These are phyloP conservation scores for Daboia siamensis DNA, from an alignment of 2,113 vertebrate genomes.

Conservation along the genomic window DNA sequence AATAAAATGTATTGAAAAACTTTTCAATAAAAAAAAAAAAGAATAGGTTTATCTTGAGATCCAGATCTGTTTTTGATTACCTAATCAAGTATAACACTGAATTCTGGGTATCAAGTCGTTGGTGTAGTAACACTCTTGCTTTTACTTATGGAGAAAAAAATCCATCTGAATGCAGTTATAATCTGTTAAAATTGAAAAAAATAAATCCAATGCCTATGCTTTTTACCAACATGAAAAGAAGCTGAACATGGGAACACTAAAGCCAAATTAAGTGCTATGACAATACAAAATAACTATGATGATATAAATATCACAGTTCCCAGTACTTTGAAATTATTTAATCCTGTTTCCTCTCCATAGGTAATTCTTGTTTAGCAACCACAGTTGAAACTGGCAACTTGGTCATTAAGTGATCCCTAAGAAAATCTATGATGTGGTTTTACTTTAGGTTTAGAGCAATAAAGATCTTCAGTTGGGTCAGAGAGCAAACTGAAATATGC, in stretches of 20 bases:
- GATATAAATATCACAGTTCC: neutral
- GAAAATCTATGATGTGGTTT: too few species aligned
- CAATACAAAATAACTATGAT: neutral
- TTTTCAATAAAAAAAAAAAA: too few species aligned
- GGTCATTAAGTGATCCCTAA: too few species aligned
- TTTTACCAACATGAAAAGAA: neutral
- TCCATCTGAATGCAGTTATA: neutral
- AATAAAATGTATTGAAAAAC: too few species aligned
- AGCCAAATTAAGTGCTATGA: neutral
- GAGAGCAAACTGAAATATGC: neutral
- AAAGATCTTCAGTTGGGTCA: neutral
- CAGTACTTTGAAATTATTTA: neutral
- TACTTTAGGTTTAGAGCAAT: neutral
- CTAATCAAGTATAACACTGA: neutral
- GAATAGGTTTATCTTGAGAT: neutral
- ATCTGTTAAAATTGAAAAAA: neutral
- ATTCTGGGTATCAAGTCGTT: neutral
- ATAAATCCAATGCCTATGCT: neutral
- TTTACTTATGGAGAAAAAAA: neutral
- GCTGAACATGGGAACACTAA: neutral
- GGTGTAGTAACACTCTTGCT: neutral
- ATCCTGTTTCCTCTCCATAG: neutral
- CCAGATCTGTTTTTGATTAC: neutral
- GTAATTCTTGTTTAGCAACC: neutral
- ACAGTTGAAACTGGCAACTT: neutral